Evolutionary conservation across 2,113 vertebrate genomes (phyloP), one percentile per base, ranked within the genome.

Genomic region (Strix aluco): DNA sequence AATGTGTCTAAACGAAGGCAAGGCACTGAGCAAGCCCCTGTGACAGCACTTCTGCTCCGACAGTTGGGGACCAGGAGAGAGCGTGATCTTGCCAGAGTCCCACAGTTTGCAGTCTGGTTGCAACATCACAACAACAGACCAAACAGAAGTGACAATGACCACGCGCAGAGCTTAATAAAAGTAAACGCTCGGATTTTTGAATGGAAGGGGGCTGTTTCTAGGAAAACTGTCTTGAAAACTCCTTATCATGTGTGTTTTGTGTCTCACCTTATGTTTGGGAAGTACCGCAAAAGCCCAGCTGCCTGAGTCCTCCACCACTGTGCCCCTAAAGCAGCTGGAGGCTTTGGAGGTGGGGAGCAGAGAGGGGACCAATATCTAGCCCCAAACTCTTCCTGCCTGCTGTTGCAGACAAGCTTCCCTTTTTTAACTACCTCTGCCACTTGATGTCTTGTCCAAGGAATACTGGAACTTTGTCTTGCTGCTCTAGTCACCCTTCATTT

Each of bases 31-130:
- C 47, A 75, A 52, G 30, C 3, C 25, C 52, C 70, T 13, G 22
- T 6, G 55, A 19, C 5, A 30, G 19, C 6, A 0, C 8, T 1
- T 61, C 52, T 49, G 69, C 66, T 55, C 44, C 27, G 67, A 8
- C 47, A 23, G 32, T 6, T 51, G 27, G 51, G 6, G 74, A 29
- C 52, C 2, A 5, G 30, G 47, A 54, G 9, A 12, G 40, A 21
- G 11, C 3, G 0, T 3, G 58, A 10, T 14, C 58, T 2, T 1
- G 16, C 26, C 2, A 0, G 16, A 14, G n/a, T 1, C 8, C 66
- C 14, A 46, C 36, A 1, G 0, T 2, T 12, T 0, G 1, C 44
- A 47, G 17, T 3, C 12, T 0, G 1, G 62, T 4, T 32, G 5
- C 46, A 46, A 4, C 77, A 51, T 21, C 51, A 30, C 61, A 44